phyloP scores from a whole-genome alignment of 2,113 vertebrate genomes.

The Pseudopodoces humilis region DNA sequence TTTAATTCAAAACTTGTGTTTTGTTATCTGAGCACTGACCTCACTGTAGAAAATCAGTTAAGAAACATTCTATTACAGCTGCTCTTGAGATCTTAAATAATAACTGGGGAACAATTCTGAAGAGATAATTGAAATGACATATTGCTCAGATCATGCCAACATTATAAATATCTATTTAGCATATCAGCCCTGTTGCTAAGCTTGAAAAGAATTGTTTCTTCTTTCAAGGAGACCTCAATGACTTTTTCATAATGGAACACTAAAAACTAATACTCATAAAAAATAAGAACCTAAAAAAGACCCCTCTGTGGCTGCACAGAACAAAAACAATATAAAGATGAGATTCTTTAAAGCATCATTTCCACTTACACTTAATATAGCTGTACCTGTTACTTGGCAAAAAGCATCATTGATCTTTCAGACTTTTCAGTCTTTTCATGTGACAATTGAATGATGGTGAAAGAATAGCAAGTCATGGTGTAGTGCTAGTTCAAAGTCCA shows the following conservation, averaged over 20 bases:
- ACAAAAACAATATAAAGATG: background rate
- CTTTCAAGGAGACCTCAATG: constrained; percentile 1
- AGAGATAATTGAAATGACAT: constrained; percentile 36
- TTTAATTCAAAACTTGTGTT: constrained; percentile 3
- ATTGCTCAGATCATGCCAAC: constrained; percentile 1
- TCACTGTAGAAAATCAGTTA: background rate
- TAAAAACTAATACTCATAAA: background rate
- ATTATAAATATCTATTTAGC: constrained; percentile 13
- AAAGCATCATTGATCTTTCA: background rate
- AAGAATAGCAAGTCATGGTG: background rate
- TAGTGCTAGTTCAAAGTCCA: background rate
- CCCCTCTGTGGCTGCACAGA: background rate
- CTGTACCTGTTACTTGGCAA: background rate
- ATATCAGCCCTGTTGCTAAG: background rate
- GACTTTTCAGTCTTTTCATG: background rate
- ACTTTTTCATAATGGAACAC: background rate
- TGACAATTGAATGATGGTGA: background rate
- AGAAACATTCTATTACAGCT: background rate
- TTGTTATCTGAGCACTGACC: background rate
- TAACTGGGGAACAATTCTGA: background rate
- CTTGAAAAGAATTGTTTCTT: background rate
- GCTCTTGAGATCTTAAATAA: constrained; percentile 8
- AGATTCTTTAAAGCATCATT: background rate
- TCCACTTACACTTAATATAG: background rate
- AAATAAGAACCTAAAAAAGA: background rate